Conservation (phyloP, 2,888 invertebrate genomes). For the Ectropis crepuscularia region DNA sequence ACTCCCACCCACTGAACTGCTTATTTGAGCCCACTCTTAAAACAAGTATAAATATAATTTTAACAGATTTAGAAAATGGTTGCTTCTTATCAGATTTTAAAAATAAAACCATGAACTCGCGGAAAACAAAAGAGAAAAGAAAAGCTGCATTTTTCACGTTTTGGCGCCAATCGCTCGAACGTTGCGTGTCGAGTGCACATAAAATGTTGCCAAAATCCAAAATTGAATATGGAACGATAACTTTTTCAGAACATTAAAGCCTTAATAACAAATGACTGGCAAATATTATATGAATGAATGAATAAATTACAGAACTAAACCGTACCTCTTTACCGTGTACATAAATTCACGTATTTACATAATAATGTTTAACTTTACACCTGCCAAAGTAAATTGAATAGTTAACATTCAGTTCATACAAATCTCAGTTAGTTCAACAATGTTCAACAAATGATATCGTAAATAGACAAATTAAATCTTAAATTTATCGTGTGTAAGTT, state of each 20-base stretch:
- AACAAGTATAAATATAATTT: too few species aligned
- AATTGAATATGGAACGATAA: conserved; percentile 4
- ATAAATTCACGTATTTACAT: conserved; percentile 13
- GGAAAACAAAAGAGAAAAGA: too few species aligned
- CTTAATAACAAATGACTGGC: conserved; percentile 33
- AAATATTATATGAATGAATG: conserved; percentile 9
- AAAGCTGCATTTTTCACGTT: too few species aligned
- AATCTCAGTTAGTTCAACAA: conserved; percentile 13
- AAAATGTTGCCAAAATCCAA: conserved; percentile 1
- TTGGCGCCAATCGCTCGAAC: too few species aligned
- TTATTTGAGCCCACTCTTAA: too few species aligned
- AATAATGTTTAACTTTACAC: conserved; percentile 20
- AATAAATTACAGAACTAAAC: conserved; percentile 17
- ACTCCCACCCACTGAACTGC: too few species aligned
- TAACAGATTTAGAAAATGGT: too few species aligned
- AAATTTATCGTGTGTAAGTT: conserved; percentile 9
- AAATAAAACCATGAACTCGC: too few species aligned
- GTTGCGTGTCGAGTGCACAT: too few species aligned
- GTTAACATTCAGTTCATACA: conserved; percentile 22
- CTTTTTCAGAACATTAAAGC: conserved; percentile 2
- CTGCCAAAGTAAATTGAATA: conserved; percentile 25
- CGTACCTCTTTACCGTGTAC: not conserved
- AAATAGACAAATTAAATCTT: conserved; percentile 11
- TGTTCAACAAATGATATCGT: conserved; percentile 3
- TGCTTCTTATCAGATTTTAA: too few species aligned